Evolutionary conservation across 2,797 vertebrate genomes (phyloP).

Genomic region (Leptodactylus fallax): DNA sequence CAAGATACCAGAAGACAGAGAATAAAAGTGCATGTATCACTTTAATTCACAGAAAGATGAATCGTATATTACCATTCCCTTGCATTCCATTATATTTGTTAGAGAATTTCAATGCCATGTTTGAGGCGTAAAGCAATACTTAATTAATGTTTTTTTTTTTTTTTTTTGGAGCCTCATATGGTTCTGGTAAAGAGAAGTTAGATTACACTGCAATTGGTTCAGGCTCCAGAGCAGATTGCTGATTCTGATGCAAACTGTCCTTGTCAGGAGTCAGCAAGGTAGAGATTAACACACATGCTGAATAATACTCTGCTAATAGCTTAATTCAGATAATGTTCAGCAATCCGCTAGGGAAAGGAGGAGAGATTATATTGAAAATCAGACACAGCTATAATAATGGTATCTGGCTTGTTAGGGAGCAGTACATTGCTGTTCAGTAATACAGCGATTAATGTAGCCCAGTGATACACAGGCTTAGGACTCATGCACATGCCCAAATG

Average conservation of each 20-base stretch:
- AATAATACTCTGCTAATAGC: slow-evolving; percentile 76
- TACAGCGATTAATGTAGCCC: neutral
- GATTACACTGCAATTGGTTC: slow-evolving; percentile 19
- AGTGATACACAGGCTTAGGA: neutral
- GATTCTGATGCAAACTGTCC: slow-evolving; percentile 43
- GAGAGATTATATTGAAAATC: slow-evolving; percentile 42
- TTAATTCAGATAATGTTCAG: slow-evolving; percentile 77
- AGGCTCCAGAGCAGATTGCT: slow-evolving; percentile 16
- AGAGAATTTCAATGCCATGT: neutral
- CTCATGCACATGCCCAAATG: neutral
- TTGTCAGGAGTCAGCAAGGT: slow-evolving; percentile 61
- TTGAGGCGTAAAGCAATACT: neutral
- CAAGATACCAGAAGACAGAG: neutral
- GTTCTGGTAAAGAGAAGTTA: neutral
- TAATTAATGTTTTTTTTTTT: neutral
- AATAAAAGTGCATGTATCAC: neutral
- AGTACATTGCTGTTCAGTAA: neutral
- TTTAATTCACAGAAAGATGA: neutral
- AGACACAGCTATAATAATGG: slow-evolving; percentile 11
- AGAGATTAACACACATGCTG: slow-evolving; percentile 77
- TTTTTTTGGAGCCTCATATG: neutral
- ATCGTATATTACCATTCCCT: neutral
- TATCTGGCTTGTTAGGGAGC: slow-evolving; percentile 19
- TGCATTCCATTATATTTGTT: neutral
- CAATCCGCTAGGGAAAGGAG: slow-evolving; percentile 39